Conservation (phyloP, 2,113 vertebrate species). For the Cisticola juncidis region DNA sequence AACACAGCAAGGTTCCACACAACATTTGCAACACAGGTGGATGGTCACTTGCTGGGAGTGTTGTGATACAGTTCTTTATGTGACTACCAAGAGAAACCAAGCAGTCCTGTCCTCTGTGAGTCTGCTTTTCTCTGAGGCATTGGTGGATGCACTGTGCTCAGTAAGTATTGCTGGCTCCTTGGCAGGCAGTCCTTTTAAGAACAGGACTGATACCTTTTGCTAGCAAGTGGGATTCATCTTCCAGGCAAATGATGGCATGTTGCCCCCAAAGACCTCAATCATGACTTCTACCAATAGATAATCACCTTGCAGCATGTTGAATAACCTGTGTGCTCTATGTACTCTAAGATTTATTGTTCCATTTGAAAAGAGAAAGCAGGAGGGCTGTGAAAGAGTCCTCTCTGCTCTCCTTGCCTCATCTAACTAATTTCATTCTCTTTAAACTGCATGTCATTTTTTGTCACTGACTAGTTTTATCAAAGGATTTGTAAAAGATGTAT, state of each 20-base stretch:
- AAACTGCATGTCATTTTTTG: neutral
- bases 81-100: neutral
- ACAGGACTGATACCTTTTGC: neutral
- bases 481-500: neutral
- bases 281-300: neutral
- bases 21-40: neutral
- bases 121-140: neutral
- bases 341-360: neutral
- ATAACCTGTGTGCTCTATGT: neutral
- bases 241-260: neutral
- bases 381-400: neutral
- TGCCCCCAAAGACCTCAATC: neutral
- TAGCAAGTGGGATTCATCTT: neutral
- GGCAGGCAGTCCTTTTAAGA: neutral
- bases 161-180: neutral
- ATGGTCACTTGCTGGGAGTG: neutral
- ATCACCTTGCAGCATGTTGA: neutral
- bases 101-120: neutral
- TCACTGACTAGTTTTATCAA: neutral
- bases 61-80: accelerated
- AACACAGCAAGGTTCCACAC: neutral
- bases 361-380: neutral
- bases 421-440: neutral
- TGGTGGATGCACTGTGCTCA: accelerated
- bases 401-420: neutral